phyloP scores from a whole-genome alignment of 2,888 invertebrate genomes.

The Isoperla grammatica region DNA sequence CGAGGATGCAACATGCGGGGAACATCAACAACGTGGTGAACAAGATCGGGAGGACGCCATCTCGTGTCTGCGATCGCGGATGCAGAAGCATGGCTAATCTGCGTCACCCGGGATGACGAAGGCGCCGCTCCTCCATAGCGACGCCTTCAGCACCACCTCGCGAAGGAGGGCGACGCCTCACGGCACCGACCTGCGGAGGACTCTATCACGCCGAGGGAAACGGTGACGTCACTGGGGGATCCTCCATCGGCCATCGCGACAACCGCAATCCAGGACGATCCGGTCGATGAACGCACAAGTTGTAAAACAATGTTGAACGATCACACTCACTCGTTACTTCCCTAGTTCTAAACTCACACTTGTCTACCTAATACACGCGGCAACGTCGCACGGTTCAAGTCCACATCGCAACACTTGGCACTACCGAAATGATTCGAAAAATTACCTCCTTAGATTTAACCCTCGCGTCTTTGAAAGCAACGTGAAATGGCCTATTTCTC shows the following conservation, averaged over 20 bases:
- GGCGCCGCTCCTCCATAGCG: conserved; percentile 22
- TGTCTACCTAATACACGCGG: too few relatives aligned
- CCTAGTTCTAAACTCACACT: too few relatives aligned
- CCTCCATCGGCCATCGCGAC: not conserved
- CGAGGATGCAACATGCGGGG: conserved; percentile 12
- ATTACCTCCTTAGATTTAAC: too few relatives aligned
- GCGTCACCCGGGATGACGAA: conserved; percentile 24
- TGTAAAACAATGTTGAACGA: too few relatives aligned
- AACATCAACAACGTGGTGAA: conserved; percentile 7
- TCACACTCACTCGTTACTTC: too few relatives aligned
- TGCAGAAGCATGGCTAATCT: conserved; percentile 24
- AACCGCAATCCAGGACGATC: not conserved
- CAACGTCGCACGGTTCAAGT: too few relatives aligned
- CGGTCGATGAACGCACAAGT: not conserved
- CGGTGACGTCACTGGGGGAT: not conserved
- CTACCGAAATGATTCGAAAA: too few relatives aligned
- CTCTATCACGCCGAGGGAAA: not conserved
- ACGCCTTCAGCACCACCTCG: conserved; percentile 21
- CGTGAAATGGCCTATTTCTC: too few relatives aligned
- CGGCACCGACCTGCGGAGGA: not conserved
- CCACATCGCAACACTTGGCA: too few relatives aligned
- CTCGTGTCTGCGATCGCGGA: conserved; percentile 15
- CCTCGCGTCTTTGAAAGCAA: too few relatives aligned
- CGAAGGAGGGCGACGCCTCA: conserved; percentile 16
- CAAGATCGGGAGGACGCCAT: conserved; percentile 15